Evolutionary conservation across 2,888 invertebrate species (phyloP), one percentile per base, ranked within the genome.

Genomic region (Tipula lateralis): DNA sequence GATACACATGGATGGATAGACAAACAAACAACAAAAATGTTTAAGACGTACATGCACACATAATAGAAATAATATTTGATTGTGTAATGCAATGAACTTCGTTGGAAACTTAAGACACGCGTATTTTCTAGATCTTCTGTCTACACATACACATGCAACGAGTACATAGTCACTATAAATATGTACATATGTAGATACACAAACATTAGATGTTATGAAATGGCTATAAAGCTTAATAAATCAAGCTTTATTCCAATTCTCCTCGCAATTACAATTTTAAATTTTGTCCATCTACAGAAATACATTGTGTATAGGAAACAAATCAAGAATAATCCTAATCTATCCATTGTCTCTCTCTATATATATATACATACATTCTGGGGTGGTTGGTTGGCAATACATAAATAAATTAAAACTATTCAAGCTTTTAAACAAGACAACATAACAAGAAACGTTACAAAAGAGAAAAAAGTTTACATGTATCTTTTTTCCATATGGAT

Each of bases 381-480:
- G 12, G 9, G 66, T 9, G 24, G 4, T 66, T 19, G 19, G 19
- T 24, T 66, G 66, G 66, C 66, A 66, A 66, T 66, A 19, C 66
- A 66, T 66, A 66, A 66, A 66, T 66, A 66, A 66, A 66, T 66
- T 66, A 66, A 66, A 66, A 66, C 19, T 66, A 24, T 66, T 66
- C 66, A 66, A 66, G 66, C 66, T 66, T 66, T 24, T 66, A 66
- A 66, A 66, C 66, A 66, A 66, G 66, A 66, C 66, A 66, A 19
- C 66, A 66, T 66, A 66, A 66, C 66, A 66, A 66, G 66, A 66
- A 66, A 66, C 24, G 24, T 66, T 1, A 19, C 24, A 66, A 19
- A n/a, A 12, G 1, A 44, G 0, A n/a, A 44, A 50, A 16, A 24
- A 66, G 9, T 66, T 66, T 24, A 24, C 24, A 66, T 24, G 66